A percentile compares a stretch with the other conserved stretches of the same genome.
phyloP scores from a whole-genome alignment of 2,888 invertebrate genomes.

The Agrotis segetum region DNA sequence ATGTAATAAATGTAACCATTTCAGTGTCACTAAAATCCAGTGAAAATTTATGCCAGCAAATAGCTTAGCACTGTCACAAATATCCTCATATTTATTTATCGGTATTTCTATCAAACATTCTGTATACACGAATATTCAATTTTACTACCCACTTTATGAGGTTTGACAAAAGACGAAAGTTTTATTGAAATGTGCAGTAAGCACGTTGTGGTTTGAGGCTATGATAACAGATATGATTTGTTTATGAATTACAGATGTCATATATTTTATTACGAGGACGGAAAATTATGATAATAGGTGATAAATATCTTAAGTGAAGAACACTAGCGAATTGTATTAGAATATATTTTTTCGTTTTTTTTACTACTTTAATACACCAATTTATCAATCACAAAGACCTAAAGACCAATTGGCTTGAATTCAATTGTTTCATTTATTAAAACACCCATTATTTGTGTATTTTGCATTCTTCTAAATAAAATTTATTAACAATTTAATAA shows the following conservation, averaged over 20 bases:
- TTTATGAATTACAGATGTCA: slow-evolving; percentile 10
- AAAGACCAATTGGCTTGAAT: background rate
- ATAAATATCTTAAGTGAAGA: no score
- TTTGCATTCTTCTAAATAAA: background rate
- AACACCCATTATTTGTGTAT: background rate
- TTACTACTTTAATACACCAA: no score
- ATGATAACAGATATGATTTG: slow-evolving; percentile 14
- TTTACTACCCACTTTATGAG: slow-evolving; percentile 52
- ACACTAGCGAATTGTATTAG: no score
- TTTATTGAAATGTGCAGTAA: slow-evolving; percentile 47
- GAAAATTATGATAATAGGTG: no score
- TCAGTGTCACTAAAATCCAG: no score
- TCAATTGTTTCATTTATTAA: no score
- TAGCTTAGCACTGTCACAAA: no score
- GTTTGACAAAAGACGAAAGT: slow-evolving; percentile 36
- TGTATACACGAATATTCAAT: slow-evolving; percentile 32
- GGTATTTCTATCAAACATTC: background rate
- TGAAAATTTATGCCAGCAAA: no score
- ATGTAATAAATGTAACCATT: no score
- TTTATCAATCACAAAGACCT: no score
- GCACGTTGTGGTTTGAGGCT: slow-evolving; percentile 16
- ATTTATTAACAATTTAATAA: background rate
- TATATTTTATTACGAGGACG: background rate
- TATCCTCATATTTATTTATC: background rate
- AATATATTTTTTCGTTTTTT: no score